phyloP scores from a whole-genome alignment of 2,113 vertebrate genomes.

The Cryptotis parvus region DNA sequence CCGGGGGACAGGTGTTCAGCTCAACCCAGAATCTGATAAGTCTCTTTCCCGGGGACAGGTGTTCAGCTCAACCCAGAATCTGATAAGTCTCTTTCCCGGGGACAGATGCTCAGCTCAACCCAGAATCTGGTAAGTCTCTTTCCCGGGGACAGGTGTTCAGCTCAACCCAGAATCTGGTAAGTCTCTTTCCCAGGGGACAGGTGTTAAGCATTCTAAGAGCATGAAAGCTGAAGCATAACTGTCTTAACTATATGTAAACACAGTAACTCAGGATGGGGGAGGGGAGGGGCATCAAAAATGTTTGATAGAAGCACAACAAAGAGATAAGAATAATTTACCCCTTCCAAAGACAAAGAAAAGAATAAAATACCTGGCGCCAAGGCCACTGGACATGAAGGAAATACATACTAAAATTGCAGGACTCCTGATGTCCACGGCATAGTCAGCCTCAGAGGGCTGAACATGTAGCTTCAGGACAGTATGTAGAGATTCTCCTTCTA shows the following conservation, averaged over 20 bases:
- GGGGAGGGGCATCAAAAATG: not conserved
- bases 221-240: not conserved
- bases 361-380: not conserved
- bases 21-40: too few relatives aligned
- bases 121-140: too few relatives aligned
- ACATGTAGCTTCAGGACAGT: conserved; percentile 96
- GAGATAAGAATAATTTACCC: not conserved
- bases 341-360: not conserved
- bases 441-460: conserved; percentile 95
- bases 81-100: too few relatives aligned
- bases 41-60: too few relatives aligned
- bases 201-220: too few relatives aligned
- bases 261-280: not conserved
- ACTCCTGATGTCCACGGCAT: conserved; percentile 96
- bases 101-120: too few relatives aligned
- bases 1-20: too few relatives aligned
- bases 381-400: not conserved
- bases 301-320: not conserved
- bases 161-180: too few relatives aligned
- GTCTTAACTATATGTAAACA: not conserved
- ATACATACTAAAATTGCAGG: conserved; percentile 93
- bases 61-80: too few relatives aligned
- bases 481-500: conserved; percentile 93
- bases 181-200: too few relatives aligned
- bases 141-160: too few relatives aligned